Conservation (phyloP, 2,888 invertebrate species). For the Myopa testacea region DNA sequence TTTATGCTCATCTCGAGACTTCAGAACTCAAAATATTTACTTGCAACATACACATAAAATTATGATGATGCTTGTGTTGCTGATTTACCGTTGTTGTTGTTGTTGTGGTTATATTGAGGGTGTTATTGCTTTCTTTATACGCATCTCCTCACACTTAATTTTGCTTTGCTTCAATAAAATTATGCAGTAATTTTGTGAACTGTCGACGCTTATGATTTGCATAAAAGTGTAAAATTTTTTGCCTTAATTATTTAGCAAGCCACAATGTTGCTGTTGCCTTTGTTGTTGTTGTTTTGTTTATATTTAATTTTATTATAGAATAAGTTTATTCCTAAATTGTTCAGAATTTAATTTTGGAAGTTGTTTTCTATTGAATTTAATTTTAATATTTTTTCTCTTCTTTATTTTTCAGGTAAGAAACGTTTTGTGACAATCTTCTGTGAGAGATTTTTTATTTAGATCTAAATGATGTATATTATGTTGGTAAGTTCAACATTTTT, state of each 20-base stretch:
- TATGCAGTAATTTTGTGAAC: slow-evolving; percentile 45
- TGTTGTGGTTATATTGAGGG: not conserved
- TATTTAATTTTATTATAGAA: too few species aligned
- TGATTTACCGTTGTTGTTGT: not conserved
- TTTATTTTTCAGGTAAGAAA: too few species aligned
- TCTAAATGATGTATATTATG: too few species aligned
- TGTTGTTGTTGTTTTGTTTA: not conserved
- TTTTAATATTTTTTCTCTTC: too few species aligned
- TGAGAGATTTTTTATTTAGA: too few species aligned
- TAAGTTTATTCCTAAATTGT: too few species aligned
- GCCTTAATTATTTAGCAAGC: slow-evolving; percentile 23
- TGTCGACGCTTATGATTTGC: slow-evolving; percentile 58
- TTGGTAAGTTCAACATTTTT: too few species aligned
- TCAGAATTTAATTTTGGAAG: too few species aligned
- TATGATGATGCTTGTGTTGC: not conserved
- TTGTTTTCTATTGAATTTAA: too few species aligned
- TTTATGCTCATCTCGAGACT: slow-evolving; percentile 1
- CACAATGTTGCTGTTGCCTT: slow-evolving; percentile 11
- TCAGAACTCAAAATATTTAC: not conserved
- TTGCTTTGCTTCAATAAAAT: not conserved
- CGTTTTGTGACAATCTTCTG: too few species aligned
- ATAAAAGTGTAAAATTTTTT: slow-evolving; percentile 36
- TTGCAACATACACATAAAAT: not conserved
- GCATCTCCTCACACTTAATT: not conserved
- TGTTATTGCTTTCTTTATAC: too few species aligned